Evolutionary conservation across 2,113 vertebrate species (phyloP).

Genomic region (Halcyon malimbica): DNA sequence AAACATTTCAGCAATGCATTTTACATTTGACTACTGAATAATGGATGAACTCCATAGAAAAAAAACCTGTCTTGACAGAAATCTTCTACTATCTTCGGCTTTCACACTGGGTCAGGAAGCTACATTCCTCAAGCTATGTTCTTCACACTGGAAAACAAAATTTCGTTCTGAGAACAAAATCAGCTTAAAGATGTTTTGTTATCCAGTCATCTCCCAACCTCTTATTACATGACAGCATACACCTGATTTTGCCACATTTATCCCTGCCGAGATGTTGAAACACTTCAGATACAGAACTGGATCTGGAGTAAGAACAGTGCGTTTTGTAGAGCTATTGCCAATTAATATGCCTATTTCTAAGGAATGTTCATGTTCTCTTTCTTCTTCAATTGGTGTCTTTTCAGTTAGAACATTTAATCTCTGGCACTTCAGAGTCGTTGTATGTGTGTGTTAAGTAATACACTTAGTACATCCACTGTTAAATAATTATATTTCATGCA

Average conservation of each 20-base stretch:
- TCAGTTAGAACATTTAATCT: neutral
- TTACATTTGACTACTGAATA: neutral
- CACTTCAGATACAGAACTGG: neutral
- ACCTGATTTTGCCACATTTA: neutral
- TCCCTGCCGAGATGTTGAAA: neutral
- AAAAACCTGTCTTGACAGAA: neutral
- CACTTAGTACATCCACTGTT: neutral
- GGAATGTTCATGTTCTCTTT: neutral
- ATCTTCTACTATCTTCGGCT: neutral
- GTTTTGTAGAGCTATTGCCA: neutral
- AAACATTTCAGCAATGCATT: neutral
- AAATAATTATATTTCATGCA: neutral
- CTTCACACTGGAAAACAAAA: neutral
- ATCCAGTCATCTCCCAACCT: neutral
- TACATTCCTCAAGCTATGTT: neutral
- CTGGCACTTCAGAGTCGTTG: neutral
- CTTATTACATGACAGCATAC: neutral
- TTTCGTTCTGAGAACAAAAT: neutral
- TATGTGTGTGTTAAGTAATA: neutral
- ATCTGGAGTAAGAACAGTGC: neutral
- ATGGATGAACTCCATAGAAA: neutral
- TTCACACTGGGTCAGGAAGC: neutral
- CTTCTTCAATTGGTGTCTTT: conserved; percentile 16
- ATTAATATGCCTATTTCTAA: conserved; percentile 17
- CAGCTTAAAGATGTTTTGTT: neutral